Conservation (phyloP, 2,113 vertebrate genomes). For the Chamaetylas fuelleborni region DNA sequence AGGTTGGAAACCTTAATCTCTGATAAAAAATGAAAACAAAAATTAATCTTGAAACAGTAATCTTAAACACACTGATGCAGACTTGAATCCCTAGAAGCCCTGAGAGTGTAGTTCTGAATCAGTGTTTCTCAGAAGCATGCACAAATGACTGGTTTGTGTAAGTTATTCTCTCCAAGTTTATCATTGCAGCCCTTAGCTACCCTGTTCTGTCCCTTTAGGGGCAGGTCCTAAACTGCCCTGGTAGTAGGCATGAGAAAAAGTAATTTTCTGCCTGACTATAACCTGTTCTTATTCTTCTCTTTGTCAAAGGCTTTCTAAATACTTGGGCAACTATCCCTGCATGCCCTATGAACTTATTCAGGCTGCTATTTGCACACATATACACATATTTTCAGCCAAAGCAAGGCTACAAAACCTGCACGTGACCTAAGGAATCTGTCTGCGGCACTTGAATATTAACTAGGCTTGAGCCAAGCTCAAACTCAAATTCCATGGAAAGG, state of each 20-base stretch:
- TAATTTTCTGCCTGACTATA: background rate
- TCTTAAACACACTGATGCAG: background rate
- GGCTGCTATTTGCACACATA: background rate
- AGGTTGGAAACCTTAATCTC: background rate
- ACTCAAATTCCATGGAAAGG: background rate
- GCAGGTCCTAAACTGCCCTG: background rate
- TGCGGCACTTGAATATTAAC: background rate
- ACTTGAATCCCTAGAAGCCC: background rate
- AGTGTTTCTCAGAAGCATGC: background rate
- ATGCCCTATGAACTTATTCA: background rate
- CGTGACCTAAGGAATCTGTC: background rate
- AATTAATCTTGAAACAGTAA: background rate
- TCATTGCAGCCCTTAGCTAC: background rate
- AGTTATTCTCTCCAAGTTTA: background rate
- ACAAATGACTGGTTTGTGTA: accelerated
- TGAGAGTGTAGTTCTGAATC: background rate
- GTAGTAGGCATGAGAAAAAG: accelerated
- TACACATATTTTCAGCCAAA: background rate
- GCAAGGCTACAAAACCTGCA: background rate
- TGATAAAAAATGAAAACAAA: background rate
- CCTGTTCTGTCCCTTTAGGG: background rate
- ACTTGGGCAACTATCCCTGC: background rate
- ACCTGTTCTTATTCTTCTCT: background rate
- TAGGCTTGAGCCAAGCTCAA: background rate
- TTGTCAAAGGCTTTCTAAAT: background rate